Conservation (phyloP, 2,888 invertebrate species). For the Dolichomitus sp. region DNA sequence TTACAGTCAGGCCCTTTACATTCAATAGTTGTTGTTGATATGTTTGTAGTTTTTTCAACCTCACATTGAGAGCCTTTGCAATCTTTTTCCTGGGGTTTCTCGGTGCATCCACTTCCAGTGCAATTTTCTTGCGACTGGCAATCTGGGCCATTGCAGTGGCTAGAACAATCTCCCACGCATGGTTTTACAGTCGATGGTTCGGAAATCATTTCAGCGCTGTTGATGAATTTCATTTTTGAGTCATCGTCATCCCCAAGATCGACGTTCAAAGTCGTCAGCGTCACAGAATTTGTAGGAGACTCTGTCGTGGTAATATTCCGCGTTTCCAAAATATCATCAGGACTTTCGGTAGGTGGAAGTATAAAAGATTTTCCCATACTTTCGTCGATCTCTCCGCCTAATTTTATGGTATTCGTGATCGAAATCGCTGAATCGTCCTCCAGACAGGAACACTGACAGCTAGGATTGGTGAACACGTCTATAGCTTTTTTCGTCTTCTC, state of each 20-base stretch:
- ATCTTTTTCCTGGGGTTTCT: background rate
- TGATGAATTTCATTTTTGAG: background rate
- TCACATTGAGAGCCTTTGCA: background rate
- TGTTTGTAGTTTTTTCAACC: background rate
- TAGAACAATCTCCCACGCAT: background rate
- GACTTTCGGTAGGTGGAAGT: background rate
- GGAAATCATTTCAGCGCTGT: background rate
- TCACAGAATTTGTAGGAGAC: no score
- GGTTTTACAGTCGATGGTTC: background rate
- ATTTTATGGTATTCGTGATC: background rate
- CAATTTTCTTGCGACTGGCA: slow-evolving; percentile 1
- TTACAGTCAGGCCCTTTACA: background rate
- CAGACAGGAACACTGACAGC: slow-evolving; percentile 12
- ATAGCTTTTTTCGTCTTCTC: slow-evolving; percentile 48
- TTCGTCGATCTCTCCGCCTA: background rate
- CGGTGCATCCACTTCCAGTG: background rate
- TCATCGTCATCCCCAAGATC: background rate
- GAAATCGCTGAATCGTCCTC: background rate
- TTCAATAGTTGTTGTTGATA: no score
- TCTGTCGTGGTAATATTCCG: background rate
- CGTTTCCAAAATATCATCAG: background rate
- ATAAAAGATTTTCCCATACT: background rate
- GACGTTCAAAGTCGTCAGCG: background rate
- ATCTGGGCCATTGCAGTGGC: background rate
- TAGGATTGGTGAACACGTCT: slow-evolving; percentile 20